These are phyloP conservation scores for Apodemia mormo DNA, from an alignment of 2,888 invertebrate species.

Conservation along the genomic window DNA sequence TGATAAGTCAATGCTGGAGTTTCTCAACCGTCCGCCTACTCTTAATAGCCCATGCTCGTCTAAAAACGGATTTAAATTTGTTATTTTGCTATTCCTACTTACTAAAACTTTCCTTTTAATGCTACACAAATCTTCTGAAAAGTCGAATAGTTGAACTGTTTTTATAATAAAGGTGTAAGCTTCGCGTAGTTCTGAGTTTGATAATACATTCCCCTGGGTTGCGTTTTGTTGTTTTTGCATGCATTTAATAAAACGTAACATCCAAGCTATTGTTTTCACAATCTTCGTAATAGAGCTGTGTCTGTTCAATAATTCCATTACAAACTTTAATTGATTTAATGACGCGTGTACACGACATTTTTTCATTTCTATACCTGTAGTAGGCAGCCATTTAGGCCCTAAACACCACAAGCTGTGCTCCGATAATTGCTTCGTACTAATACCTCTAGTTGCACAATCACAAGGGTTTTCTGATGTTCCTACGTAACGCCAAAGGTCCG, in stretches of 20 bases:
- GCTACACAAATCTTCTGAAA: too few species aligned
- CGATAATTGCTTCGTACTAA: slow-evolving; percentile 9
- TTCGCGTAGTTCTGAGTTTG: neutral
- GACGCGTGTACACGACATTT: neutral
- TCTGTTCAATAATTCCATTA: slow-evolving; percentile 19
- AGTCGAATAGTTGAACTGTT: slow-evolving; percentile 21
- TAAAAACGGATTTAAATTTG: slow-evolving; percentile 20
- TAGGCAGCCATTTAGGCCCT: slow-evolving; percentile 8
- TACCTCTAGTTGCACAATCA: neutral
- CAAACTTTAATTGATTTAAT: neutral
- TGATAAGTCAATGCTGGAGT: neutral
- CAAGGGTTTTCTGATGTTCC: neutral
- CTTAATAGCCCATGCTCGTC: slow-evolving; percentile 17
- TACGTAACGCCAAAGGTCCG: too few species aligned
- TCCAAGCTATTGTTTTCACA: slow-evolving; percentile 20
- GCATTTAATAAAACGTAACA: too few species aligned
- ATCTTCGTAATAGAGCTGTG: slow-evolving; percentile 17
- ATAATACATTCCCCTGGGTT: neutral
- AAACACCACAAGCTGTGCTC: slow-evolving; percentile 14
- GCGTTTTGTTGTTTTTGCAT: neutral
- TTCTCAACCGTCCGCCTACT: slow-evolving; percentile 14
- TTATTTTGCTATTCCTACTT: slow-evolving; percentile 17
- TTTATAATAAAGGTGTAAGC: slow-evolving; percentile 19
- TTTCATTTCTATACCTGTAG: neutral
- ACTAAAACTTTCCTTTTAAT: slow-evolving; percentile 5